Evolutionary conservation across 2,113 vertebrate genomes (phyloP), one percentile per base, ranked within the genome.

Genomic region (Stictonetta naevosa): DNA sequence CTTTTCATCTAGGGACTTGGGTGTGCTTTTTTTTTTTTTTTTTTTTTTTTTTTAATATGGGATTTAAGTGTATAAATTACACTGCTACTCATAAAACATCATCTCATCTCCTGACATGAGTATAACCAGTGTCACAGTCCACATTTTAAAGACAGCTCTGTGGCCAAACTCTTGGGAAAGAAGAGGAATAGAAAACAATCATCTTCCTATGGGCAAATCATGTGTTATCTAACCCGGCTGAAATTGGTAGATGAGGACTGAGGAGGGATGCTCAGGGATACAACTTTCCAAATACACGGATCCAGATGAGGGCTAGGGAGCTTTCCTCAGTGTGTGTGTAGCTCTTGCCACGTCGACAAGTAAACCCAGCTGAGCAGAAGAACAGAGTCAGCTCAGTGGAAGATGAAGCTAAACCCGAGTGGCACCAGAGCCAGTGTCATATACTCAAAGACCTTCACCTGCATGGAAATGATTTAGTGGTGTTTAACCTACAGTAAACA

Each of bases 291-390:
- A 73, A 83, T 22, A 64, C 71, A 84, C 10, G 23, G 56, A 82
- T 90, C 48, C 58, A 93, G 66, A 33, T 0, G 3, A 58, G 71
- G 25, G 9, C 74, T 76, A 33, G 34, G 42, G 73, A 92, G 36
- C 42, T 93, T 66, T 82, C 18, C 33, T 63, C 18, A 0, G 2
- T 50, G 21, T 25, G 15, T 36, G 14, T 62, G 67, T 48, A 76
- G 42, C 81, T 89, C 38, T 73, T 84, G 53, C 84, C 28, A 9
- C 66, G 86, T 66, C 85, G 80, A 89, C 0, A 0, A 82, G 33
- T 38, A 36, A 95, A 80, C 34, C 80, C 81, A 91, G 73, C 68
- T 95, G 80, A 95, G 78, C 81, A 91, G 89, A 94, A 92, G 82
- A 78, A 52, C 56, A 68, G 73, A 91, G 33, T 58, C 69, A 92